A percentile compares a stretch with the other conserved stretches of the same genome.
phyloP scores from a whole-genome alignment of 64 coral and sea anemone species.

The Porites lutea region DNA sequence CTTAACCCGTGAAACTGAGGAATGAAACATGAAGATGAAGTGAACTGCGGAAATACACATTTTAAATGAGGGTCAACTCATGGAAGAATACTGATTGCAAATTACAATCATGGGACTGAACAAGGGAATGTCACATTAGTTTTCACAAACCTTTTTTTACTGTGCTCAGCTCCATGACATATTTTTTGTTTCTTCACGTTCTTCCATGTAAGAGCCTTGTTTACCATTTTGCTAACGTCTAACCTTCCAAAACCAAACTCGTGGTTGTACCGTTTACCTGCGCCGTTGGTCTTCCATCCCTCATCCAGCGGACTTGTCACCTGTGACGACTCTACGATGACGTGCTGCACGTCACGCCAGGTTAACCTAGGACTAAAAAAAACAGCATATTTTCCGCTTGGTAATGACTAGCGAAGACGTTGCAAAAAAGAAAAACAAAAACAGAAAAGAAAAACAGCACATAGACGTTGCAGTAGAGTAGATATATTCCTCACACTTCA shows the following conservation, averaged over 20 bases:
- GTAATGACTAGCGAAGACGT: no score
- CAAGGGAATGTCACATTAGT: no score
- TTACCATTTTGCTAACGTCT: constrained; percentile 84
- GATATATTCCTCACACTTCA: no score
- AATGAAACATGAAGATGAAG: no score
- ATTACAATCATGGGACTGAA: no score
- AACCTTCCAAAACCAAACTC: constrained; percentile 98
- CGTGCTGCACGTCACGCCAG: constrained; percentile 95
- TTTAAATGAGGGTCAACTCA: no score
- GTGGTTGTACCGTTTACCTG: constrained; percentile 91
- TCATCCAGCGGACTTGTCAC: constrained; percentile 94
- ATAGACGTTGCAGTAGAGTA: no score
- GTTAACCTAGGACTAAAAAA: constrained; percentile 81
- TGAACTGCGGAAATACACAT: no score
- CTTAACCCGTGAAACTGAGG: no score
- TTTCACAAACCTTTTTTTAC: constrained; percentile 54
- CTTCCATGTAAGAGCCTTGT: constrained; percentile 85
- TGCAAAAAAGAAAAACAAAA: no score
- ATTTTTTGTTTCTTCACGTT: constrained; percentile 73
- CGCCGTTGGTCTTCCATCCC: constrained; percentile 93
- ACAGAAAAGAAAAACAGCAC: no score
- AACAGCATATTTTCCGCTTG: neutral
- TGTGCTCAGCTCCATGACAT: constrained; percentile 69
- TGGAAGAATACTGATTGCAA: no score
- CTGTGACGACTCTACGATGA: constrained; percentile 93